These are phyloP conservation scores for Trichomycterus rosablanca DNA, from an alignment of 2,113 vertebrate species.

Conservation along the genomic window DNA sequence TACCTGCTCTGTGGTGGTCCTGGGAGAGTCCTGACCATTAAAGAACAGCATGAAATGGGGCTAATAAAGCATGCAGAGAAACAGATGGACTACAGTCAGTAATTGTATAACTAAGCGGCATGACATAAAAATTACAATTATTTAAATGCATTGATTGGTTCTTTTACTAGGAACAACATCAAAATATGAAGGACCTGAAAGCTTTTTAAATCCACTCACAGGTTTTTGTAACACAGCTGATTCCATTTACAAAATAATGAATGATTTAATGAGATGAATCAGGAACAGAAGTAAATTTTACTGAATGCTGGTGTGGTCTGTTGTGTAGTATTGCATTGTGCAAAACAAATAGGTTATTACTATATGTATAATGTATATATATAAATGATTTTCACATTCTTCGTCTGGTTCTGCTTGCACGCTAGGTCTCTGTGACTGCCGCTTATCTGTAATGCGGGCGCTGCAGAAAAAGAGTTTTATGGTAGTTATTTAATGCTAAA, in stretches of 20 bases:
- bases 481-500: background rate
- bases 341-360: conserved; percentile 30
- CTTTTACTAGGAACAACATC: too few species aligned
- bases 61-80: too few species aligned
- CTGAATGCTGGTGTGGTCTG: background rate
- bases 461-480: conserved; percentile 10
- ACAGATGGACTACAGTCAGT: too few species aligned
- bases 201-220: conserved; percentile 1
- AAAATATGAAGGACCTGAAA: too few species aligned
- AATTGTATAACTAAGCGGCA: too few species aligned
- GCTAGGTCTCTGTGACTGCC: conserved; percentile 18
- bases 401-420: conserved; percentile 14
- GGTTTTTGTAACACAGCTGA: conserved; percentile 10
- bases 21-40: too few species aligned
- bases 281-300: background rate
- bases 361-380: too few species aligned
- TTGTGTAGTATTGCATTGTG: conserved; percentile 23
- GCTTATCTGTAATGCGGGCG: conserved; percentile 21
- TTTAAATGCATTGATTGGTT: too few species aligned
- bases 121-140: too few species aligned
- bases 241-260: conserved; percentile 5
- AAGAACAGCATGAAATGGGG: too few species aligned
- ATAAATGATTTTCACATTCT: conserved; percentile 23
- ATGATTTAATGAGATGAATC: conserved; percentile 24
- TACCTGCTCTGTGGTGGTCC: too few species aligned